phyloP scores from a whole-genome alignment of 2,113 vertebrate species.

The Scopus umbretta region DNA sequence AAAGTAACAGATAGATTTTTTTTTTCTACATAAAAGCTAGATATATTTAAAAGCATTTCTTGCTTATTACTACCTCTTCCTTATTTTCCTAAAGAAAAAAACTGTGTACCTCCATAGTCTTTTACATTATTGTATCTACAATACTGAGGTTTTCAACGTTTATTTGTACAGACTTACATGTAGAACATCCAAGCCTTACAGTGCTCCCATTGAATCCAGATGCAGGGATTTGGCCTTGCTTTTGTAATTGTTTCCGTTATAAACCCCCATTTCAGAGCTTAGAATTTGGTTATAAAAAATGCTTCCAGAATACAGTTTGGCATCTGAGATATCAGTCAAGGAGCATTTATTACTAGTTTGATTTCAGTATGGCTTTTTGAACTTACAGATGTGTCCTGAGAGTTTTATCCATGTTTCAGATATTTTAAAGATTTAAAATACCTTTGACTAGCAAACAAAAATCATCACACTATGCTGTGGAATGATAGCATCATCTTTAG shows the following conservation, averaged over 20 bases:
- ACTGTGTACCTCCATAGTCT: not conserved
- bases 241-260: constrained; percentile 20
- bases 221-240: not conserved
- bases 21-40: not conserved
- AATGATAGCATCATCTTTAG: not conserved
- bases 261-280: not conserved
- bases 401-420: not conserved
- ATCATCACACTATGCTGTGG: not conserved
- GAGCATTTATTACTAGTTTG: not conserved
- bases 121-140: not conserved
- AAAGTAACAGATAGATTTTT: not conserved
- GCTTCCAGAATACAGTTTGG: constrained; percentile 4
- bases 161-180: not conserved
- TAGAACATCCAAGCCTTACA: not conserved
- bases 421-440: not conserved
- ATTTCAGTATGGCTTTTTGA: not conserved
- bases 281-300: constrained; percentile 20
- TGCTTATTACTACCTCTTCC: not conserved
- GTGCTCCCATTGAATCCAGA: constrained; percentile 15
- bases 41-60: not conserved
- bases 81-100: not conserved
- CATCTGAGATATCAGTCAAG: not conserved
- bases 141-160: not conserved
- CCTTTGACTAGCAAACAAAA: not conserved
- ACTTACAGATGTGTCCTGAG: not conserved